These are phyloP conservation scores for Desoria tigrina DNA, from an alignment of 2,888 invertebrate genomes.

Conservation along the genomic window DNA sequence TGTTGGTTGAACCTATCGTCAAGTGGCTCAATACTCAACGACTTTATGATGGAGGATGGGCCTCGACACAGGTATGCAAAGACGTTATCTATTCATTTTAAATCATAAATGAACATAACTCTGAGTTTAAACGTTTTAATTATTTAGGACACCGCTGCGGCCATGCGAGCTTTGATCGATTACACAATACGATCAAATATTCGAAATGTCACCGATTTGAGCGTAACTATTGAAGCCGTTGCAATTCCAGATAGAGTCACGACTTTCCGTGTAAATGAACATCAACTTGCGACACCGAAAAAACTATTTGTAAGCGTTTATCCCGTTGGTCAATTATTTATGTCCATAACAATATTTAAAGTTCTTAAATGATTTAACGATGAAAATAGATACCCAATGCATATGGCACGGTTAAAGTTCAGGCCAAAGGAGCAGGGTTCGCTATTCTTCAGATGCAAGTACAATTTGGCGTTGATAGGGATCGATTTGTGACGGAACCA, in stretches of 20 bases:
- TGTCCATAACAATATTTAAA: neutral
- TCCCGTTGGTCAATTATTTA: neutral
- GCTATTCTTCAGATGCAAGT: conserved; percentile 91
- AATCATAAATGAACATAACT: too few relatives aligned
- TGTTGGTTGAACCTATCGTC: conserved; percentile 78
- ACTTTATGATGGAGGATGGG: conserved; percentile 83
- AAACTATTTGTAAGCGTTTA: conserved; percentile 72
- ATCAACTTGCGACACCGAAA: conserved; percentile 77
- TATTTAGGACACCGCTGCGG: conserved; percentile 77
- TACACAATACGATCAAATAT: conserved; percentile 82
- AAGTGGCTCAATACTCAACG: conserved; percentile 88
- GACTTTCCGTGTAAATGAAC: conserved; percentile 69
- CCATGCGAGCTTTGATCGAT: conserved; percentile 84
- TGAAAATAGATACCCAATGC: conserved; percentile 85
- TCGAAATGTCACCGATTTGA: conserved; percentile 77
- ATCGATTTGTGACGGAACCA: conserved; percentile 78
- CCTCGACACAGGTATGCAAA: conserved; percentile 69
- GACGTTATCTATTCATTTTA: too few relatives aligned
- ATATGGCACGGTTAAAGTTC: conserved; percentile 91
- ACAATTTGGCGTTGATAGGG: conserved; percentile 82
- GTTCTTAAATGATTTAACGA: conserved; percentile 11
- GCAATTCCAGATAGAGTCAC: conserved; percentile 70
- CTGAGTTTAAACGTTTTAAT: too few relatives aligned
- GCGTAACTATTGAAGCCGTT: conserved; percentile 80
- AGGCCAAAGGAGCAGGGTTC: conserved; percentile 90